Evolutionary conservation across 2,113 vertebrate genomes (phyloP).

Genomic region (Prinia subflava): DNA sequence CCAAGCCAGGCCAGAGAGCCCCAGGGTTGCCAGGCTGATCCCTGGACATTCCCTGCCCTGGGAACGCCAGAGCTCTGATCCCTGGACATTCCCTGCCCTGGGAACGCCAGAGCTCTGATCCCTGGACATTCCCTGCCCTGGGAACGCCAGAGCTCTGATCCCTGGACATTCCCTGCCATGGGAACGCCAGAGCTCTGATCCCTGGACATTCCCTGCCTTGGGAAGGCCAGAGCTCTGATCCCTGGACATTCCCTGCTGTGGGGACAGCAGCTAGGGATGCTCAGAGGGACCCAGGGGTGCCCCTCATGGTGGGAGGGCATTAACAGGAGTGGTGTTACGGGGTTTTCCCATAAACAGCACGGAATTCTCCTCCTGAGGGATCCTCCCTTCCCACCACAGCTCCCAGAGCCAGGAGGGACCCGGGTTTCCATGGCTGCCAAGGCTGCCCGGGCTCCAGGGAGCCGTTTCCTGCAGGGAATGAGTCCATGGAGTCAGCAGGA

Average conservation of each 20-base stretch:
- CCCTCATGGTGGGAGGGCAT: neutral
- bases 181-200: neutral
- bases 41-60: neutral
- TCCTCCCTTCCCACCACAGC: neutral
- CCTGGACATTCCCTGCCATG: neutral
- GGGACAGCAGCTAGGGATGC: neutral
- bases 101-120: neutral
- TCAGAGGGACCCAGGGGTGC: neutral
- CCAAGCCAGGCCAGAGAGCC: neutral
- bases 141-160: neutral
- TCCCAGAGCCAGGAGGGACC: neutral
- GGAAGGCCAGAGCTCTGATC: neutral
- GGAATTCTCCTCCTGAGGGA: neutral
- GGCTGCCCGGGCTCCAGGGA: neutral
- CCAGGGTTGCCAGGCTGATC: neutral
- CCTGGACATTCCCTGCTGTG: neutral
- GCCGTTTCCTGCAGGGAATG: neutral
- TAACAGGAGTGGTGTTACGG: neutral
- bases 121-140: neutral
- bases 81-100: neutral
- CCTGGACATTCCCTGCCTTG: neutral
- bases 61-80: neutral
- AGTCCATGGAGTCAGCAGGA: fast-evolving
- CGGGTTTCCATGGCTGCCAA: neutral
- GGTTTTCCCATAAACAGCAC: neutral